A percentile compares a stretch with the other conserved stretches of the same genome.
These are phyloP conservation scores for Thalassarche chlororhynchos DNA, from an alignment of 2,113 vertebrate genomes.

Conservation along the genomic window DNA sequence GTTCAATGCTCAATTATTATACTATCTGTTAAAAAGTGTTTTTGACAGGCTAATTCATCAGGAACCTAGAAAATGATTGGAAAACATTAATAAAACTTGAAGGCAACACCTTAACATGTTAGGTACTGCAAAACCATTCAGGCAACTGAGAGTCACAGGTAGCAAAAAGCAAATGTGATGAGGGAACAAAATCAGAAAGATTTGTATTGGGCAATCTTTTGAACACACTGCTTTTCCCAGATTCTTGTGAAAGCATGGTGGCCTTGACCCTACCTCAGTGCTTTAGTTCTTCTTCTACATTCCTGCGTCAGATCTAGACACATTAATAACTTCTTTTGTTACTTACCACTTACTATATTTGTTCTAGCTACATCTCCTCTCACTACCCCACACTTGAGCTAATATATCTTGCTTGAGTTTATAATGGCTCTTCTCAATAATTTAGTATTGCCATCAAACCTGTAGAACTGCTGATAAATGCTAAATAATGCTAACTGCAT, in stretches of 20 bases:
- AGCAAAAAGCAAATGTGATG: neutral
- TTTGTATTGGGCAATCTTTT: neutral
- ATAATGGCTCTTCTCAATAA: neutral
- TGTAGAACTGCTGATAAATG: neutral
- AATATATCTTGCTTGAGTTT: neutral
- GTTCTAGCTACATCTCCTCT: constrained; percentile 1
- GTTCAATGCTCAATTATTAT: constrained; percentile 26
- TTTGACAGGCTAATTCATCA: constrained; percentile 41
- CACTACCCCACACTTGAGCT: neutral
- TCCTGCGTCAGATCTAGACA: neutral
- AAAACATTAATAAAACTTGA: constrained; percentile 63
- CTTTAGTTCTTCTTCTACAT: constrained; percentile 3
- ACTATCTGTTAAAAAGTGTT: constrained; percentile 17
- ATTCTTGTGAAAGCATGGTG: constrained; percentile 7
- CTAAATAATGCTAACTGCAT: neutral
- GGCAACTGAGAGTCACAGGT: neutral
- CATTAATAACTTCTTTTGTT: constrained; percentile 7
- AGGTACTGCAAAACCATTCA: constrained; percentile 5
- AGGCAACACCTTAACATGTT: neutral
- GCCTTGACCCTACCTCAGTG: constrained; percentile 11
- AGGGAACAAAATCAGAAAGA: constrained; percentile 1
- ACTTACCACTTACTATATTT: constrained; percentile 13
- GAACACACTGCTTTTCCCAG: neutral
- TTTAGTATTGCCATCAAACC: neutral
- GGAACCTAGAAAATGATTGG: constrained; percentile 18